Evolutionary conservation across 2,113 vertebrate species (phyloP).

Genomic region (Sapajus apella): DNA sequence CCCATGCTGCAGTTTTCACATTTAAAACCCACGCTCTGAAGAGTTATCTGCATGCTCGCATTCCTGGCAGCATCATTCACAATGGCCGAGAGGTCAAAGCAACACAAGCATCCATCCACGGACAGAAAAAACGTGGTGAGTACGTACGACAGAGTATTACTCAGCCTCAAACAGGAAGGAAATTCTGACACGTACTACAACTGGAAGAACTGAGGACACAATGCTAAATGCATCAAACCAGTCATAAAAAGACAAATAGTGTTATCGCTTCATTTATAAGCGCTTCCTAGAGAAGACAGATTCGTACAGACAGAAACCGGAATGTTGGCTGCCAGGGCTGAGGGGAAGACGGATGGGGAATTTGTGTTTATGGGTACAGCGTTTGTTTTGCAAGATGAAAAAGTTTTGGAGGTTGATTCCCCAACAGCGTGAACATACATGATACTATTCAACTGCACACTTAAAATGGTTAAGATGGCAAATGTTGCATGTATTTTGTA

Average conservation of each 20-base stretch:
- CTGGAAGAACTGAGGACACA: rapidly evolving
- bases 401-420: rapidly evolving
- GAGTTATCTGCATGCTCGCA: rapidly evolving
- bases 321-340: no score
- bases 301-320: rapidly evolving
- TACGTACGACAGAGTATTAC: rapidly evolving
- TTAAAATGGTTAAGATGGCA: neutral
- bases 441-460: rapidly evolving
- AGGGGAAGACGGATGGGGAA: neutral
- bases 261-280: rapidly evolving
- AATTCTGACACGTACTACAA: rapidly evolving
- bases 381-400: neutral
- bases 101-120: rapidly evolving
- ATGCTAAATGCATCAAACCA: neutral
- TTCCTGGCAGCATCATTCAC: neutral
- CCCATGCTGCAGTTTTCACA: rapidly evolving
- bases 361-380: neutral
- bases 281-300: no score
- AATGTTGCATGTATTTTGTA: neutral
- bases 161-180: neutral
- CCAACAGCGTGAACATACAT: rapidly evolving
- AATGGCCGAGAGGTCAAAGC: neutral
- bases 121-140: rapidly evolving
- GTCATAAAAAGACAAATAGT: neutral
- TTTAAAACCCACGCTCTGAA: neutral